Evolutionary conservation across 2,797 vertebrate genomes (phyloP), one percentile per base, ranked within the genome.

Genomic region (Sebastes baramenuke): DNA sequence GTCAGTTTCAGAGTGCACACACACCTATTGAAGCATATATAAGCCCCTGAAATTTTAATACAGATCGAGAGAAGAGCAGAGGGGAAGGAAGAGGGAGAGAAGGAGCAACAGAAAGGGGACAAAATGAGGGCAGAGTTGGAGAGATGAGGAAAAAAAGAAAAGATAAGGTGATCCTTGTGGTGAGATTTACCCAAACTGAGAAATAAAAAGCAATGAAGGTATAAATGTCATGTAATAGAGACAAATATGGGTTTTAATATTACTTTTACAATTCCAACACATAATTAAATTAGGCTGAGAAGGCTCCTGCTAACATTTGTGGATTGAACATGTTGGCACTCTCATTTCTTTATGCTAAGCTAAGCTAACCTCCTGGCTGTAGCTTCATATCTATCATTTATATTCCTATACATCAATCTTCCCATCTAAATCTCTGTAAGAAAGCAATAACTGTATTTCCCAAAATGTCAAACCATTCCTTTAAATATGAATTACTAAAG

Each of bases 11-110:
- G 79, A 80, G 65, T 79, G 66, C 75, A 65, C 70, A 83, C 84
- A 85, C 89, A 86, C 81, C 81, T 89, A 94, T 70, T 83, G 87
- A 92, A 89, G 93, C 94, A 90, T 84, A 87, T 75, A 93, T 90
- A 93, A 95, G 84, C 77, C 66, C 65, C 87, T 95, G 79, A 95
- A 95, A 95, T 94, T 94, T 96, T 94, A 66, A 95, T 93, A 77
- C 54, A 61, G 77, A 62, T 66, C 34, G 55, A 83, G 76, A 77
- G 79, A 70, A 60, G 61, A 72, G 64, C 54, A 72, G 58, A 62
- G 12, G 60, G 49, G 61, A 67, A 68, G 30, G 25, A 79, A 62
- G 60, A 56, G 14, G 6, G 16, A 46, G 46, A 74, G 16, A 29
- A 22, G 49, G 30, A 61, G 80, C 9, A 38, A 66, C 14, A 46